Evolutionary conservation across 1,140 invertebrate species (phyloP).

Genomic region (Aphidius ervi): DNA sequence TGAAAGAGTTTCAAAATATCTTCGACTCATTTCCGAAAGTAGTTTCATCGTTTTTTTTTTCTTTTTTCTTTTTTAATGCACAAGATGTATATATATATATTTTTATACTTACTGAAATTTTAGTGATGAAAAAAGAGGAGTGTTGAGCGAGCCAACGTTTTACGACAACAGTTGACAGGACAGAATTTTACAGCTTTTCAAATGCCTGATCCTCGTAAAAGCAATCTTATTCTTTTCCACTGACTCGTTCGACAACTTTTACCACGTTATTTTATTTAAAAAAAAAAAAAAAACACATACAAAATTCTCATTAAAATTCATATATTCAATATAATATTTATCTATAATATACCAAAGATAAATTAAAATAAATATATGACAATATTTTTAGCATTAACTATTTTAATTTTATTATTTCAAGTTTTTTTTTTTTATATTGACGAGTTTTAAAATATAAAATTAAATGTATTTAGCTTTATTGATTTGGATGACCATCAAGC

Average conservation of each 20-base stretch:
- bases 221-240: conserved; percentile 4
- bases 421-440: background rate
- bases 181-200: conserved; percentile 39
- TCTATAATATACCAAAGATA: too few species aligned
- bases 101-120: too few species aligned
- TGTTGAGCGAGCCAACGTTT: conserved; percentile 18
- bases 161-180: conserved; percentile 37
- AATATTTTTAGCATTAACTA: background rate
- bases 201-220: conserved; percentile 38
- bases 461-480: too few species aligned
- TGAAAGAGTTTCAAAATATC: conserved; percentile 7
- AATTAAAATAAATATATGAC: too few species aligned
- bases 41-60: conserved; percentile 1
- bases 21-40: background rate
- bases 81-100: too few species aligned
- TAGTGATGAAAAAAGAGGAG: too few species aligned
- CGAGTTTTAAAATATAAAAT: background rate
- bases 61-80: background rate
- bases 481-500: too few species aligned
- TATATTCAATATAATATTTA: too few species aligned
- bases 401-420: background rate
- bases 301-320: background rate
- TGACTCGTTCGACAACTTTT: conserved; percentile 1
- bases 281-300: background rate
- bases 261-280: background rate